A percentile compares a stretch with the other conserved stretches of the same genome.
These are phyloP conservation scores for Cebus imitator DNA, from an alignment of 2,113 vertebrate genomes.

Conservation along the genomic window DNA sequence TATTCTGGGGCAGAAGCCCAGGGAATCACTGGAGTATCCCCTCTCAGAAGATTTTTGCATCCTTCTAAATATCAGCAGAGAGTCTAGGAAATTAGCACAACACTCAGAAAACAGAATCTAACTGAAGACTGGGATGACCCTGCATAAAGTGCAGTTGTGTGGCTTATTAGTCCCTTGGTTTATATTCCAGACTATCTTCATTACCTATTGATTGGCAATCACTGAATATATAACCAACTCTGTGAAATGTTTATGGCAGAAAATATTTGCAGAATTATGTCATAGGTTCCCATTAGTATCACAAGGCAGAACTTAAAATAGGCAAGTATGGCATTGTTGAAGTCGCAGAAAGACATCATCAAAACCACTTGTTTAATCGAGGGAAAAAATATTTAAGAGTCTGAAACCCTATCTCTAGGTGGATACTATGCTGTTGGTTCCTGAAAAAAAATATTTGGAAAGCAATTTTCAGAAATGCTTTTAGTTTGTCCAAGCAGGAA, in stretches of 20 bases:
- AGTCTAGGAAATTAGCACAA: too few relatives aligned
- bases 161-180: accelerated
- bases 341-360: background rate
- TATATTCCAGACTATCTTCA: accelerated
- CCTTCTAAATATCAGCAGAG: background rate
- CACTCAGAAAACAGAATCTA: background rate
- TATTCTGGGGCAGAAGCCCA: too few relatives aligned
- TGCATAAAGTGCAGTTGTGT: accelerated
- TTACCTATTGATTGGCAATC: background rate
- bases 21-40: too few relatives aligned
- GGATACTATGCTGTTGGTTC: background rate
- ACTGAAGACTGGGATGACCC: accelerated
- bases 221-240: accelerated
- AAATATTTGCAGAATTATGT: accelerated
- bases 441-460: background rate
- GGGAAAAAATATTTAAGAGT: too few relatives aligned
- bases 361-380: accelerated
- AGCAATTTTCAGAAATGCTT: background rate
- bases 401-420: background rate
- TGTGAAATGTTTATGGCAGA: background rate
- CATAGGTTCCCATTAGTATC: accelerated
- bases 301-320: background rate
- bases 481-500: background rate
- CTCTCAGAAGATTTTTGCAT: background rate
- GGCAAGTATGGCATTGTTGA: background rate